Percentiles rank a stretch among this genome's conserved stretches.
phyloP scores from a whole-genome alignment of 1,140 invertebrate species.

The Mycetomoellerius zeteki region DNA sequence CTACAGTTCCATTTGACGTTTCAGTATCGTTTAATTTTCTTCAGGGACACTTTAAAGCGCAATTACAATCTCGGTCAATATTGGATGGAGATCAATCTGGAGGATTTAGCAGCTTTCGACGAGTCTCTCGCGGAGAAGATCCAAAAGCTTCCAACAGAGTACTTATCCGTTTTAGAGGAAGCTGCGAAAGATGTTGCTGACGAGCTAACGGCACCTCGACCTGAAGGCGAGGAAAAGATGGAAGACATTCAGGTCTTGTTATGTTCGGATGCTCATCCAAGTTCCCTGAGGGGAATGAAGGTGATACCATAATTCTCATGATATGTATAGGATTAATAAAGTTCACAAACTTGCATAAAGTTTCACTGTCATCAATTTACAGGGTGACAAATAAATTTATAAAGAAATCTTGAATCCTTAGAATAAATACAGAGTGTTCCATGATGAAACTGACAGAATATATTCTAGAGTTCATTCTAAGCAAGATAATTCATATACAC shows the following conservation, averaged over 20 bases:
- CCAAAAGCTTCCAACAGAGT: constrained; percentile 96
- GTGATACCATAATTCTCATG: constrained; percentile 85
- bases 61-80: constrained; percentile 98
- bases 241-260: constrained; percentile 98
- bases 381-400: neutral
- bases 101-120: constrained; percentile 98
- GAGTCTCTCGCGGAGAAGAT: constrained; percentile 97
- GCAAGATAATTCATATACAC: no score
- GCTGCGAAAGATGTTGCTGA: constrained; percentile 99
- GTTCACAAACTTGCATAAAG: neutral
- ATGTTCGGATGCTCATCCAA: constrained; percentile 94
- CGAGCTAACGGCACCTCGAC: constrained; percentile 97
- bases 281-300: constrained; percentile 94
- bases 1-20: neutral
- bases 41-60: constrained; percentile 96
- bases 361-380: neutral
- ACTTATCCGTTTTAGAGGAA: constrained; percentile 98
- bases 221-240: constrained; percentile 95
- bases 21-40: neutral
- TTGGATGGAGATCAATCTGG: constrained; percentile 97
- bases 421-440: neutral
- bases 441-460: neutral
- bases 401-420: neutral
- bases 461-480: no score
- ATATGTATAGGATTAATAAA: neutral